Percentiles rank a stretch among this genome's conserved stretches.
Evolutionary conservation across 2,888 invertebrate genomes (phyloP).

Genomic region (Philaethria dido): DNA sequence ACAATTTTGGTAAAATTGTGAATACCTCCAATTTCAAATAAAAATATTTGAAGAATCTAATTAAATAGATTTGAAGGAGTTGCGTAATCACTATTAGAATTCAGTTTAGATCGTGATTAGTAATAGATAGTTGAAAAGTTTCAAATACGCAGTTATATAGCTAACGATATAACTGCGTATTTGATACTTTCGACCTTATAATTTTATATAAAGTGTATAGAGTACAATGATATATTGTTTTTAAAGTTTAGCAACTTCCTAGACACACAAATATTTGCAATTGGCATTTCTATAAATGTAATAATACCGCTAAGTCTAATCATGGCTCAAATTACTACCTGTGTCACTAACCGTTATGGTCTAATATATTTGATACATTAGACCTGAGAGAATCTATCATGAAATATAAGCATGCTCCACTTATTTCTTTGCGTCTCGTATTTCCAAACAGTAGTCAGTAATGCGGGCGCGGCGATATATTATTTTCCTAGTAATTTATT

Average conservation of each 20-base stretch:
- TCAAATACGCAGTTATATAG: no score
- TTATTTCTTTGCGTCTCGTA: conserved; percentile 41
- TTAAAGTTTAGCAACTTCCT: neutral
- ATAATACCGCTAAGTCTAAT: conserved; percentile 26
- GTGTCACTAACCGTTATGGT: conserved; percentile 45
- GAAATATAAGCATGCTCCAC: conserved; percentile 44
- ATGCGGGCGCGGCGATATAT: conserved; percentile 37
- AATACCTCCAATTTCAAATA: neutral
- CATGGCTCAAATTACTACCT: conserved; percentile 35
- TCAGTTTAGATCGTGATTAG: no score
- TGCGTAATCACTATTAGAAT: no score
- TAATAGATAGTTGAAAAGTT: no score
- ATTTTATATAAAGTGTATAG: no score
- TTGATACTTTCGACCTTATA: no score
- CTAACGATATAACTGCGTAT: no score
- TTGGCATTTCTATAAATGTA: neutral
- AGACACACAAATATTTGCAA: neutral
- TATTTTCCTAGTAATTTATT: conserved; percentile 32
- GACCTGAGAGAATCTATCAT: conserved; percentile 45
- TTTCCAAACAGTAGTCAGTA: conserved; percentile 40
- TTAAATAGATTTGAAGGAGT: no score
- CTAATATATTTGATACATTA: conserved; percentile 43
- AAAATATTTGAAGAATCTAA: no score
- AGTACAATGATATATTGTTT: no score
- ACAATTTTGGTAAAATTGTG: conserved; percentile 47